These are phyloP conservation scores for Vimba vimba DNA, from an alignment of 2,113 vertebrate genomes.

Conservation along the genomic window DNA sequence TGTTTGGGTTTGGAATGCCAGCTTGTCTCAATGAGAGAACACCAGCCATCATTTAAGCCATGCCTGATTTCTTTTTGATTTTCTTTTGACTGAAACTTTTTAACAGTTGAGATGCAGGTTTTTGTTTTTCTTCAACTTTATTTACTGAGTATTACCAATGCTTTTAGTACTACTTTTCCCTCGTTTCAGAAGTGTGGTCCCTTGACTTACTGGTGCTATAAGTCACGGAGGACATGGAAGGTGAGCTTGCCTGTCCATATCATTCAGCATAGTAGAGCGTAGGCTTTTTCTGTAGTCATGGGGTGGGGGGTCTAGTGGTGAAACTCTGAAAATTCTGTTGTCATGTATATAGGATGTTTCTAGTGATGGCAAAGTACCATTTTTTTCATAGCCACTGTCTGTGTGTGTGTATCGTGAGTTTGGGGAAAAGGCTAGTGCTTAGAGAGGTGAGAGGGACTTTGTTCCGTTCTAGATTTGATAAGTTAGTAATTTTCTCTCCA, in stretches of 20 bases:
- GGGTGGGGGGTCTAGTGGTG: conserved; percentile 61
- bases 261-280: conserved; percentile 63
- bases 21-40: conserved; percentile 24
- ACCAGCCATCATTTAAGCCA: conserved; percentile 37
- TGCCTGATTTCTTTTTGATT: neutral
- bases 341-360: conserved; percentile 70
- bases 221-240: conserved; percentile 11
- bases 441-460: conserved; percentile 59
- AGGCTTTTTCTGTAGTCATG: conserved; percentile 61
- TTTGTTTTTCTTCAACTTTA: conserved; percentile 17
- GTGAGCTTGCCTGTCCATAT: conserved; percentile 46
- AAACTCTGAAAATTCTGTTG: conserved; percentile 63
- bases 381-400: conserved; percentile 53
- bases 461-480: conserved; percentile 57
- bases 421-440: conserved; percentile 52
- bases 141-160: conserved; percentile 1
- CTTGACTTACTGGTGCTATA: conserved; percentile 38
- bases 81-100: conserved; percentile 30
- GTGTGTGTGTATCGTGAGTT: conserved; percentile 48
- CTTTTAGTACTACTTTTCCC: conserved; percentile 29
- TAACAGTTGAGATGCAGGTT: conserved; percentile 30
- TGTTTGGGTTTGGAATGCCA: conserved; percentile 1
- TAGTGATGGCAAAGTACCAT: conserved; percentile 58
- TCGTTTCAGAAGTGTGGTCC: conserved; percentile 15
- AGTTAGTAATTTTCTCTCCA: conserved; percentile 43